Percentiles rank a stretch among this genome's conserved stretches.
Conservation (phyloP, 2,113 vertebrate genomes). For the Antigone vipio region DNA sequence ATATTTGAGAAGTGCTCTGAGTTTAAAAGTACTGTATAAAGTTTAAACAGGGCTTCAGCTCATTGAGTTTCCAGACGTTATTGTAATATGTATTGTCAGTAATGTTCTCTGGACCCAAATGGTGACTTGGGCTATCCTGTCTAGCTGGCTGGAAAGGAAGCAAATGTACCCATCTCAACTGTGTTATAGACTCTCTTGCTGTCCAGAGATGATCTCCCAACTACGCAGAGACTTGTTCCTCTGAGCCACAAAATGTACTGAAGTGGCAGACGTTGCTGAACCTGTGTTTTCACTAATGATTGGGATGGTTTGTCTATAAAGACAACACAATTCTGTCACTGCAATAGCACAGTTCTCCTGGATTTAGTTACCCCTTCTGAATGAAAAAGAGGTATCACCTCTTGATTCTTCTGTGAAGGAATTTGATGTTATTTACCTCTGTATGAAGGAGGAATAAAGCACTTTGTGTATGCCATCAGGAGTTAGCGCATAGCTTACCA, state of each 20-base stretch:
- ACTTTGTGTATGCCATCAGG: too few species aligned
- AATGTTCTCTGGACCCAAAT: neutral
- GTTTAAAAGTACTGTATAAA: neutral
- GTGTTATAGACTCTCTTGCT: neutral
- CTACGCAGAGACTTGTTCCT: neutral
- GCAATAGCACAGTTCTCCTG: neutral
- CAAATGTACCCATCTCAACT: rapidly evolving
- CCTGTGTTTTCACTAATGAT: neutral
- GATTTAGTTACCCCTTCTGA: neutral
- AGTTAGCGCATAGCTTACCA: neutral
- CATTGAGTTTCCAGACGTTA: neutral
- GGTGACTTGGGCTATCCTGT: neutral
- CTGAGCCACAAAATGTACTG: neutral
- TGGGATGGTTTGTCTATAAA: neutral
- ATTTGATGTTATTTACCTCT: neutral
- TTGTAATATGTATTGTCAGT: neutral
- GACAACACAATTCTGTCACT: neutral
- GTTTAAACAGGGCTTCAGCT: neutral
- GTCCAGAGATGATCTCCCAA: neutral
- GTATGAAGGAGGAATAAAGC: neutral
- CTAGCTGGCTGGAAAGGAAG: neutral
- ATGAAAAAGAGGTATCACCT: neutral
- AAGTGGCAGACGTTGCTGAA: neutral
- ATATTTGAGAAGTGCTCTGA: neutral
- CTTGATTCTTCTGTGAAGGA: neutral